Evolutionary conservation across 2,797 vertebrate genomes (phyloP), one percentile per base, ranked within the genome.

Genomic region (Xiphophorus birchmanni): DNA sequence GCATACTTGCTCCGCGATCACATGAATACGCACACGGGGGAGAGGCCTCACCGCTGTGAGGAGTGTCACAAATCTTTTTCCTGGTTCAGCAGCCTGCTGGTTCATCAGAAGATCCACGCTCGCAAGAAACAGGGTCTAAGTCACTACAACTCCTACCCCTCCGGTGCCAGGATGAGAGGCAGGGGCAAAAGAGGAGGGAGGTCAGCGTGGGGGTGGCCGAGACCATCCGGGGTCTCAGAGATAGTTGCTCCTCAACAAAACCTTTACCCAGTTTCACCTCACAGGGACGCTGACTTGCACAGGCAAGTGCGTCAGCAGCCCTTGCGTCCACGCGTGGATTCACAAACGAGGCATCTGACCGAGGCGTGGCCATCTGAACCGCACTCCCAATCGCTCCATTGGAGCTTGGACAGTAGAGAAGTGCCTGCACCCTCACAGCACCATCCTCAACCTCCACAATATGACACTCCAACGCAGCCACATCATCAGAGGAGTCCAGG

Each of bases 11-110:
- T 97, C 17, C 95, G 96, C 1, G 96, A 96, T 87, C 96, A 97
- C 89, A 94, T 96, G 88, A 96, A 96, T 90, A 96, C 96, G 0
- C 96, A 97, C 90, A 97, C 96, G 0, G 96, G 96, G 1, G 95
- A 96, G 84, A 90, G 95, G 84, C 96, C 96, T 35, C 96, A 96
- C 85, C 94, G 92, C 77, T 97, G 96, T 52, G 93, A 94, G 0
- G 96, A 96, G 87, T 97, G 96, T 78, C 84, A 95, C 83, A 97
- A 96, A 85, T 92, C 93, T 0, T 97, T 97, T 50, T 95, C 95
- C 54, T 96, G 96, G 96, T 95, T 96, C 29, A 96, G 96, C 89
- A 96, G 96, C 89, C 90, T 97, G 76, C 90, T 96, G 0, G 96
- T 96, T 9, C 96, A 97, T 82, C 95, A 96, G 84, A 97, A 97